Base-by-base conservation (phyloP, 2,113 vertebrate genomes). In the Phylloscopus whistleri region DNA sequence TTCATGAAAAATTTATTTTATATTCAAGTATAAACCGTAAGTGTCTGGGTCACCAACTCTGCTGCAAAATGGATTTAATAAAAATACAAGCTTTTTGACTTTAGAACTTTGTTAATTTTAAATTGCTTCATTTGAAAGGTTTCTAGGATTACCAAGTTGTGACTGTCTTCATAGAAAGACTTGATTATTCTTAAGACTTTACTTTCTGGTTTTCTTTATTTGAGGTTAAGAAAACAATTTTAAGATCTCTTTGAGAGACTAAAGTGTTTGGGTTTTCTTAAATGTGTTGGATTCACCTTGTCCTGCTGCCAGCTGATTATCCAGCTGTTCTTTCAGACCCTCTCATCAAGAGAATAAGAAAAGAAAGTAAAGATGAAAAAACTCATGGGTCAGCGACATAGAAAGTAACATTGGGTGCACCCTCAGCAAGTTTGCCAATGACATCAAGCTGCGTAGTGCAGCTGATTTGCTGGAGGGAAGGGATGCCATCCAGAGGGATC, bases 251-350 rank as follows among this genome's bases (percentile, higher is more conserved):
- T 90, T 15, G 28, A 76, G 43, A 59, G 13, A 53, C 10, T 67
- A 7, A 52, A 35, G 8, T 15, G 18, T 7, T 58, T 31, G 11
- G 3, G 1, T 5, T 49, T 3, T 9, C 21, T 24, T 5, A 35
- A 67, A 69, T 49, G 4, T 31, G 0, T 63, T 73, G 39, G 3
- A 5, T 74, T 78, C 39, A 55, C 24, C 21, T 72, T 77, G 17
- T 23, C 31, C 37, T 69, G 26, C 21, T 82, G 37, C 9, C 8
- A 26, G 13, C 5, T 49, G 28, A 21, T 77, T 13, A 66, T 24
- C 8, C 14, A 74, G 16, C 19, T 5, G 3, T 23, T 35, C 7
- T 80, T 28, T 62, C 17, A 48, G 21, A 48, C 30, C 6, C 14
- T 27, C 27, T 80, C 21, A 43, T 62, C 31, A 62, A 35, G 2